Base-by-base conservation (phyloP, 2,797 vertebrate genomes). In the Sebastes iracundus region DNA sequence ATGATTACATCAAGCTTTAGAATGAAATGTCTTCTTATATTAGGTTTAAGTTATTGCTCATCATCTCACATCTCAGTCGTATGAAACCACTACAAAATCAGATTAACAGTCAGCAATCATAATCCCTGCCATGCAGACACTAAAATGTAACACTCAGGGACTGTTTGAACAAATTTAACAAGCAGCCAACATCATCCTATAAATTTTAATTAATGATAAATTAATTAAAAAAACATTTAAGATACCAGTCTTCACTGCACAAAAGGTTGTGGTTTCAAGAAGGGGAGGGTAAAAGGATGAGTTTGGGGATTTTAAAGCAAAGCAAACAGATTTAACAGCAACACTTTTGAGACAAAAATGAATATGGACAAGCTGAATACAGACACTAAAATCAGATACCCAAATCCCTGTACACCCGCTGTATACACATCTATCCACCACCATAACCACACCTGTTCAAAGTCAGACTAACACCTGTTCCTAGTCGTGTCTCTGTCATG, bases 391-490 rank as follows among this genome's bases (percentile, higher is more conserved):
- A 16, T 16, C 16, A 23, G 32, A 13, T 3, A 16, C 10, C 22
- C n/a, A 11, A 53, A 58, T 4, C 22, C 60, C 22, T 38, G 7
- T 28, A 23, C 16, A 72, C 5, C 16, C 4, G 13, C n/a, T 23
- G 20, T 30, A 25, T 10, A 52, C n/a, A 66, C n/a, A 28, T 28
- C 9, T 25, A 52, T 46, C 5, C 14, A 27, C 3, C 27, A 63
- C 10, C 25, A 30, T 13, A 42, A 52, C 5, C 28, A 56, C 59
- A 55, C 59, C 27, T 71, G 28, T 70, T 63, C 23, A 55, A 75
- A 63, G 42, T 67, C 58, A 72, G 38, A 33, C 75, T 49, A 66
- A 62, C 52, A 80, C 66, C 49, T 75, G 71, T 71, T 74, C 64
- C 9, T 23, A 16, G 75, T 42, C 42, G 33, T 59, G 30, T 61